Conservation (phyloP, 2,797 vertebrate genomes). For the Pseudomugil tenellus region DNA sequence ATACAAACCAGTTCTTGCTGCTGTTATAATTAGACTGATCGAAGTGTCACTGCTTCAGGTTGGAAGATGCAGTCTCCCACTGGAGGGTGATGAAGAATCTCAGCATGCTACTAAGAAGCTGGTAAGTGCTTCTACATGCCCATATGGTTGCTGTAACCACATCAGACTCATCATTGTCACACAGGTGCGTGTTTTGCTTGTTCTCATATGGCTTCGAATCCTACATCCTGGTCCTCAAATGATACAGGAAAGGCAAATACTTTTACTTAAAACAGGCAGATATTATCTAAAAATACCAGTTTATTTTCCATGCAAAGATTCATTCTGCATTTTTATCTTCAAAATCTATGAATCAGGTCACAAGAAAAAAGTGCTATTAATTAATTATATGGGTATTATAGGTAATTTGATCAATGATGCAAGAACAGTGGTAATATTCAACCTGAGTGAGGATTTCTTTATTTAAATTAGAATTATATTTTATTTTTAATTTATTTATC, state of each 20-base stretch:
- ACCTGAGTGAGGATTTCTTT: no score
- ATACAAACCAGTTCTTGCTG: slow-evolving; percentile 71
- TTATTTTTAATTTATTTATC: no score
- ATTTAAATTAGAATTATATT: no score
- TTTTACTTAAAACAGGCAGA: slow-evolving; percentile 1
- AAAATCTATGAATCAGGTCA: neutral
- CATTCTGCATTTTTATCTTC: neutral
- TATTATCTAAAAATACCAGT: neutral
- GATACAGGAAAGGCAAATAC: neutral
- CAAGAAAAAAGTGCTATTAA: neutral
- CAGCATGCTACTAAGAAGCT: slow-evolving; percentile 59
- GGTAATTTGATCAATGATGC: neutral
- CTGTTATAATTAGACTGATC: slow-evolving; percentile 78
- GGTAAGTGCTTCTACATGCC: slow-evolving; percentile 52
- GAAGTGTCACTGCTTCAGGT: slow-evolving; percentile 58
- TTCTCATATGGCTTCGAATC: slow-evolving; percentile 37
- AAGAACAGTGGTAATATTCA: no score
- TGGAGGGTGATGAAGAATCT: slow-evolving; percentile 70
- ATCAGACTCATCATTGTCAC: slow-evolving; percentile 67
- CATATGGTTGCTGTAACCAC: slow-evolving; percentile 58
- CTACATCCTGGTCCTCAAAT: slow-evolving; percentile 25
- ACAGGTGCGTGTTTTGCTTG: slow-evolving; percentile 57
- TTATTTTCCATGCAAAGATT: neutral
- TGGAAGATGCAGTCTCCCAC: slow-evolving; percentile 59
- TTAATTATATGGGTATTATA: neutral